Conservation (phyloP, 35 echinoderm and acorn worm species). For the Apostichopus californicus region DNA sequence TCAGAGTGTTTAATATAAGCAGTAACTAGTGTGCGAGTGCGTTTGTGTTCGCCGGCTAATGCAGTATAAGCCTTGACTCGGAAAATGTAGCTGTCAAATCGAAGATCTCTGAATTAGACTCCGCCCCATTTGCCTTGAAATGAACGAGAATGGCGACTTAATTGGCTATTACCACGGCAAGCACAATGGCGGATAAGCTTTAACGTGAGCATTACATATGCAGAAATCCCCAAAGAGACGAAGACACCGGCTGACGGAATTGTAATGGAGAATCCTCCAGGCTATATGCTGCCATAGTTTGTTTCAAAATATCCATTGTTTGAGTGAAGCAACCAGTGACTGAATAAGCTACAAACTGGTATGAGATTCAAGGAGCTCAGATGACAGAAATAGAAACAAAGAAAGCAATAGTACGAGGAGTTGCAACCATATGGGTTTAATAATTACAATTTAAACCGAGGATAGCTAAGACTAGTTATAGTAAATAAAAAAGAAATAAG, state of each 20-base stretch:
- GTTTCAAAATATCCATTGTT: background rate
- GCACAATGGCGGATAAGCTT: conserved; percentile 39
- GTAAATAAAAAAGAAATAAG: background rate
- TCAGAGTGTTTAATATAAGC: conserved; percentile 46
- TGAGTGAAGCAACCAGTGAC: background rate
- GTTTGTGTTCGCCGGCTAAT: conserved; percentile 34
- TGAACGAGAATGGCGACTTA: conserved; percentile 52
- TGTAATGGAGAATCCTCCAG: conserved; percentile 18
- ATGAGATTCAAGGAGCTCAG: background rate
- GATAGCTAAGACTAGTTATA: background rate
- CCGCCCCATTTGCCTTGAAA: conserved; percentile 50
- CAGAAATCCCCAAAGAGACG: conserved; percentile 35
- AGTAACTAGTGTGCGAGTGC: conserved; percentile 27
- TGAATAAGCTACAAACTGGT: background rate
- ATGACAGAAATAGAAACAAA: background rate
- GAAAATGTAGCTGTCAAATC: conserved; percentile 48
- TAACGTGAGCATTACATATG: conserved; percentile 41
- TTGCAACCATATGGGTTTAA: background rate
- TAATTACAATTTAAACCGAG: background rate
- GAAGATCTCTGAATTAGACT: conserved; percentile 18
- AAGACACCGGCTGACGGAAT: conserved; percentile 9
- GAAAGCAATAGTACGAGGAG: background rate
- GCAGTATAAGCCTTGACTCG: conserved; percentile 53
- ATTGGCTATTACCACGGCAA: conserved; percentile 52
- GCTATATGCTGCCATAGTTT: background rate